Evolutionary conservation across 2,113 vertebrate genomes (phyloP), one percentile per base, ranked within the genome.

Genomic region (Chlorodrepanis virens): DNA sequence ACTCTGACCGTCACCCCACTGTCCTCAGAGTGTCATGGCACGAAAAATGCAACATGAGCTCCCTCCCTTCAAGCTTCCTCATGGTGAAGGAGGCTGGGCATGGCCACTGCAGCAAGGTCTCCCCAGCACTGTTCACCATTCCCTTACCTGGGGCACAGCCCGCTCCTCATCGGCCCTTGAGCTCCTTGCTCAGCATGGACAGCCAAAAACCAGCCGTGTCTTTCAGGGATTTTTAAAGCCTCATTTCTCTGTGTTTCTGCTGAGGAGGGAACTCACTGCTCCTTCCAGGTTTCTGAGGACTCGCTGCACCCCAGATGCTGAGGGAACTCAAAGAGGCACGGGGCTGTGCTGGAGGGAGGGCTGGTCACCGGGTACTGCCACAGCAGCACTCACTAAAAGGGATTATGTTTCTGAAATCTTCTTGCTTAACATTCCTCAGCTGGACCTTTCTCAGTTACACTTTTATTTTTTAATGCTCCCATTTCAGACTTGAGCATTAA

Each of bases 401-500:
- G 60, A 87, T 92, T 80, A n/a, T 5, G 10, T 94, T 94, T 87
- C 90, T 57, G 57, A 93, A 94, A 71, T 42, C 57, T 67, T 88
- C 75, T 90, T 63, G 70, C 67, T 95, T 93, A 92, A 89, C 96
- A 90, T 92, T 94, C 79, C 69, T 88, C 61, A 78, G 53, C 6
- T 0, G 1, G 85, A 75, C 85, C 78, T 95, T 93, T 93, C 94
- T 95, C 93, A 90, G 79, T 94, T 95, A 93, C 94, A 35, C 68
- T 83, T 84, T 35, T 37, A 69, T 76, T 95, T 95, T 95, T 96
- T 88, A 92, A 90, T 53, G 83, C 23, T 90, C 72, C 69, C 80
- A 39, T 89, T 95, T 93, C 85, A 95, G 94, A 57, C 86, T 76
- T 11, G 44, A 83, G 56, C 90, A 91, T 91, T 90, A 91, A 95